Evolutionary conservation across 64 coral and sea anemone species (phyloP), one percentile per base, ranked within the genome.

Genomic region (Platygyra sinensis): DNA sequence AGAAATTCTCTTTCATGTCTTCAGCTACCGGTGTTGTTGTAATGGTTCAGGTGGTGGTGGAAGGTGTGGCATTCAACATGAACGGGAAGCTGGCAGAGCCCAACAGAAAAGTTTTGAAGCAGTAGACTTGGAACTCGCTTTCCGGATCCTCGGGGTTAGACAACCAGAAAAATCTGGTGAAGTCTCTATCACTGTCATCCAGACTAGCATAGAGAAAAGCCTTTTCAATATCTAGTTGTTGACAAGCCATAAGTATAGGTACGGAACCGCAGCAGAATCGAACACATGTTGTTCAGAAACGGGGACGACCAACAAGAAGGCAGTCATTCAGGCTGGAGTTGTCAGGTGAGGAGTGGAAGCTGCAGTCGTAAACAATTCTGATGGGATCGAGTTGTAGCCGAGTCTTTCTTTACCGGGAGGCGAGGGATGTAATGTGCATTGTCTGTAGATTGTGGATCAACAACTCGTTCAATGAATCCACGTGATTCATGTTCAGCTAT

Each of bases 281-380:
- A 69, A 61, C 63, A 54, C 75, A 87, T 93, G 74, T 67, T 60
- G 38, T 33, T 60, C 9, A 65, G 87, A 30, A 78, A 89, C 15
- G 87, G 87, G n/a, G 87, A n/a, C n/a, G 63, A 11, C 60, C 87
- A 79, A 81, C 74, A 28, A 72, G 14, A n/a, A 94, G 87, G 54
- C 87, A 94, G 30, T 94, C 87, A 82, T 89, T 84, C 49, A 94
- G 51, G 46, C 92, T 89, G 60, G 86, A 86, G 72, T 30, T 52
- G 72, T 88, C 42, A 61, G 74, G 86, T 18, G 19, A 24, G 11
- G 71, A 67, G 76, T 42, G 59, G 57, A 63, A 92, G 76, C 83
- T 80, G 30, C 90, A 87, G 30, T 92, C 83, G 36, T 64, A 92
- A 52, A 89, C 86, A 63, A 89, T 75, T 33, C 79, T 62, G 31